A percentile compares a stretch with the other conserved stretches of the same genome.
These are phyloP conservation scores for Latheticus oryzae DNA, from an alignment of 2,888 invertebrate genomes.

Conservation along the genomic window DNA sequence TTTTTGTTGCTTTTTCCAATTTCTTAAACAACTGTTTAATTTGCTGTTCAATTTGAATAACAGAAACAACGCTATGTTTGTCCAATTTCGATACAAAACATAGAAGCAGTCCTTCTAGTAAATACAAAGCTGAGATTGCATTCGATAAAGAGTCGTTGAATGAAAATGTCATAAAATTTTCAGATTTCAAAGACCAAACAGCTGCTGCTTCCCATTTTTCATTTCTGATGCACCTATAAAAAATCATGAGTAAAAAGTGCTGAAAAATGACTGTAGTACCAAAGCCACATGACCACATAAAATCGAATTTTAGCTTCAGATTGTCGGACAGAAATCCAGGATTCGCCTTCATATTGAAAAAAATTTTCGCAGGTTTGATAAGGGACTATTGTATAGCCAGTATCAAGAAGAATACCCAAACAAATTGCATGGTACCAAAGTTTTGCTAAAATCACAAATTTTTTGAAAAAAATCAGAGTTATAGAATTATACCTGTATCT, in stretches of 20 bases:
- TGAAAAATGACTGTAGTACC: conserved; percentile 66
- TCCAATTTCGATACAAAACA: conserved; percentile 65
- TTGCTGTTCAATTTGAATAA: conserved; percentile 53
- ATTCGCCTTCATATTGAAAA: conserved; percentile 69
- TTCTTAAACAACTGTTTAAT: conserved; percentile 56
- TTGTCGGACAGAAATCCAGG: conserved; percentile 64
- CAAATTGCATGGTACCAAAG: conserved; percentile 73
- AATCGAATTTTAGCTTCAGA: conserved; percentile 70
- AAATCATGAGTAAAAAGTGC: too few relatives aligned
- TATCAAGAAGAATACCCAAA: conserved; percentile 71
- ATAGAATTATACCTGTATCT: conserved; percentile 50
- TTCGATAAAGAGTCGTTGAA: conserved; percentile 60
- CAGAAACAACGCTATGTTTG: conserved; percentile 53
- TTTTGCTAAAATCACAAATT: conserved; percentile 60
- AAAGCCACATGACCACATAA: conserved; percentile 71
- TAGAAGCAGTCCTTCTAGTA: conserved; percentile 70
- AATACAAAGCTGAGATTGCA: conserved; percentile 67
- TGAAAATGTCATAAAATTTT: conserved; percentile 52
- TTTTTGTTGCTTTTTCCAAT: conserved; percentile 53
- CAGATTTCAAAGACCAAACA: conserved; percentile 67
- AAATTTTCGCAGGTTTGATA: conserved; percentile 68
- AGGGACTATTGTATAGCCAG: conserved; percentile 69
- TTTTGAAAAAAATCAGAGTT: too few relatives aligned
- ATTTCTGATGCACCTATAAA: conserved; percentile 69
- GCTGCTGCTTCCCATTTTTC: conserved; percentile 71